Evolutionary conservation across 2,797 vertebrate species (phyloP), one percentile per base, ranked within the genome.

Genomic region (Podarcis siculus): DNA sequence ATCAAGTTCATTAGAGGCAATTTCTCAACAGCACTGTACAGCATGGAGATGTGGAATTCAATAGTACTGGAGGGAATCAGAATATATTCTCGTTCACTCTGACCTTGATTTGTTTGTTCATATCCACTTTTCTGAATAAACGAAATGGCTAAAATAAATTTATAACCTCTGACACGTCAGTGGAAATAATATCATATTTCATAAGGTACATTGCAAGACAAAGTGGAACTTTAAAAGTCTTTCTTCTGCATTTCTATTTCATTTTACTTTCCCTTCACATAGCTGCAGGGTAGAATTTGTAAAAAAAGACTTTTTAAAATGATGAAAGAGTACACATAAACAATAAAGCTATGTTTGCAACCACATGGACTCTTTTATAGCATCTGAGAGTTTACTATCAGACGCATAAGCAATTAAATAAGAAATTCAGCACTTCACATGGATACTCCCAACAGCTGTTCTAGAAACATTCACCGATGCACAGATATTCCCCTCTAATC

Each of bases 391-490:
- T 91, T 92, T 90, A 89, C 77, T 93, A 64, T 77, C 0, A 0
- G 42, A 83, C 61, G 79, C 37, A 75, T 39, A 89, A 92, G 84
- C 67, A 94, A 91, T 88, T 89, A 92, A 93, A 93, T 87, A 89
- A n/a, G 92, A 87, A 94, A 93, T 91, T 94, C 91, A 86, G 92
- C 0, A 0, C 92, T 93, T 92, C 91, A 92, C 67, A 87, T 25
- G 67, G 88, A 32, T 94, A 87, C 61, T 94, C 87, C 32, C 66
- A 93, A 89, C 91, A 94, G 91, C 87, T 91, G 90, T 72, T 92
- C 76, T 58, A 88, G 86, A 92, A 93, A 77, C 75, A 93, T 88
- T 92, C 69, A 87, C 92, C 93, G 92, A 92, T 92, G 91, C 2
- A 0, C 79, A 91, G 85, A 93, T 90, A 91, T 55, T 88, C 80